Base-by-base conservation (phyloP, 2,888 invertebrate species). In the Orchestes rusci region DNA sequence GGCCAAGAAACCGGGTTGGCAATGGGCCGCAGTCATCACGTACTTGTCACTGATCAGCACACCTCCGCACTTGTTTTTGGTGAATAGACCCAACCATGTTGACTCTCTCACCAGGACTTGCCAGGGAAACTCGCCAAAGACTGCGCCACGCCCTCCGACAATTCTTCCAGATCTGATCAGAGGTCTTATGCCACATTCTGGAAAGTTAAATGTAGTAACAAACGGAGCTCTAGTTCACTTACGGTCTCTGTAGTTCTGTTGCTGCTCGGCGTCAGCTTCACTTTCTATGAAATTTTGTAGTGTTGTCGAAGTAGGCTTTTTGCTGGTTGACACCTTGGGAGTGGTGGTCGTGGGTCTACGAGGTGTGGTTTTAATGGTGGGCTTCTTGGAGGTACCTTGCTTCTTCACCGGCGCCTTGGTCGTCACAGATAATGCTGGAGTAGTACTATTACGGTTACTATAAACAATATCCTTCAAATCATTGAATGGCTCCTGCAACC, bases 1-100 rank as follows among this genome's bases (percentile, higher is more conserved):
- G 0, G 92, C 92, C 44, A 93, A 72, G 70, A 93, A 92, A 29
- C 92, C 91, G 31, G 93, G 92, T 65, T 93, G 92, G 70, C 93
- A 94, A 75, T 94, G 93, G 0, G 93, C 93, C 0, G 93, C 93
- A 0, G 93, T 93, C 46, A 92, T 82, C 3, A 93, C 91, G 62
- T 82, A 92, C 65, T 80, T 79, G 57, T 77, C 83, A 23, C 88
- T 86, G 58, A 93, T 89, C n/a, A 94, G 76, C 0, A 94, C 93
- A 51, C 51, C 93, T 1, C 93, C 93, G 62, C 93, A 94, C 69
- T 93, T 93, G 70, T 93, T 93, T 68, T 93, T 93, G 35, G 91
- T 91, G 68, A 93, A 91, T 15, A 93, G 76, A 0, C 93, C 93
- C 31, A 93, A 72, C 92, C 92, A 93, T 0, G 92, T 92, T 2